Base-by-base conservation (phyloP, 2,113 vertebrate species). In the Myrmecobius fasciatus region DNA sequence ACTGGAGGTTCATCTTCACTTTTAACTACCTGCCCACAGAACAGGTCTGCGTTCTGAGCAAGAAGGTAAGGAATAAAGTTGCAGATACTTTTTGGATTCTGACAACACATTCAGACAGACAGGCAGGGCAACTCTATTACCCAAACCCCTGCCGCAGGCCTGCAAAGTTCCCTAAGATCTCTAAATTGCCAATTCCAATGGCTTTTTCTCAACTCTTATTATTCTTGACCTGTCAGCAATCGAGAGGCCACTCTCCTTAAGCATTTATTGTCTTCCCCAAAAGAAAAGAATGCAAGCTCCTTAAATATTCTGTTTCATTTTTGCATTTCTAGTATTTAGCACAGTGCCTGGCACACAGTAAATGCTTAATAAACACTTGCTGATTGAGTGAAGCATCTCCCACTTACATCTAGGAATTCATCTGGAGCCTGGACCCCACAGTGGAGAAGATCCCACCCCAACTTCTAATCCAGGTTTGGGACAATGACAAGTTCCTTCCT, bases 381-480 rank as follows among this genome's bases (percentile, higher is more conserved):
- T 83, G 20, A 43, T 3, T 43, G 20, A 83, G 2, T 24, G 2
- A 24, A 43, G 6, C 25, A 2, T 48, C 1, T 2, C 0, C 0
- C 0, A 17, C 54, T 1, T 43, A 83, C 0, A 5, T 36, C 22
- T 92, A 99, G 98, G 97, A 98, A 31, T 98, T 98, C 90, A 95
- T 98, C 89, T 99, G 98, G 98, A 99, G 98, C 94, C 95, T 98
- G 94, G 98, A 99, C 0, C 96, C 98, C 93, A 98, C 95, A 0
- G 91, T 96, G 47, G 94, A 49, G 46, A 98, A 98, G 96, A 96
- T 98, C 43, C 98, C 98, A 10, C 98, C 98, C 25, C 97, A 98
- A 46, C 98, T 99, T 53, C 97, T 98, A 94, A 98, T 99, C 91
- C 98, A 99, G 83, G 91, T 99, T 91, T 99, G 98, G 98, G 98